phyloP scores from a whole-genome alignment of 2,113 vertebrate species.

The Microcebus tavaratra region DNA sequence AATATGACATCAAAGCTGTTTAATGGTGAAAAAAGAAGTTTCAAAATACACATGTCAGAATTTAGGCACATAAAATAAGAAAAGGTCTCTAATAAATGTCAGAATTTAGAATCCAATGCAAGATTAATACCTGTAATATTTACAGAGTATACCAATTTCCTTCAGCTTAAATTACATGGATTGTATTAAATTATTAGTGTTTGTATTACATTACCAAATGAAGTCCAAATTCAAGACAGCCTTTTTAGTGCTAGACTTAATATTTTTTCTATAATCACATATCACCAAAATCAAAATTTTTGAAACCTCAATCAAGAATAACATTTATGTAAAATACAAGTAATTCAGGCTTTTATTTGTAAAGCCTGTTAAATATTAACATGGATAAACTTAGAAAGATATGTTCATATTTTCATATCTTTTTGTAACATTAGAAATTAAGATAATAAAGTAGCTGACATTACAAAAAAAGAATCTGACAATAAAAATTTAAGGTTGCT shows the following conservation, averaged over 20 bases:
- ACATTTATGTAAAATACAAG: conserved; percentile 3
- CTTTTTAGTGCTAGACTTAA: neutral
- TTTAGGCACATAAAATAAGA: conserved; percentile 1
- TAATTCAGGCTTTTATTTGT: neutral
- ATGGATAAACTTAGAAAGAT: neutral
- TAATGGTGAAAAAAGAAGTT: neutral
- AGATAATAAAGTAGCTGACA: neutral
- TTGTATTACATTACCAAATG: neutral
- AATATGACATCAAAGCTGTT: conserved; percentile 96
- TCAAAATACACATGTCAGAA: neutral
- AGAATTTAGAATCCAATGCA: neutral
- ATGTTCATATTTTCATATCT: neutral
- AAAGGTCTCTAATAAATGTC: neutral
- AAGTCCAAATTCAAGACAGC: neutral
- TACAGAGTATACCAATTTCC: neutral
- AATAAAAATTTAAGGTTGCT: neutral
- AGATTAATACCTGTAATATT: neutral
- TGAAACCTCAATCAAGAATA: neutral
- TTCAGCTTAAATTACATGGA: neutral
- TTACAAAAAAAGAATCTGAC: neutral
- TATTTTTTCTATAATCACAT: neutral
- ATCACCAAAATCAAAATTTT: conserved; percentile 4
- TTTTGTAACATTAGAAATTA: neutral
- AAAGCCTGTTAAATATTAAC: neutral
- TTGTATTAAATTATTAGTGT: neutral